Evolutionary conservation across 2,113 vertebrate genomes (phyloP).

Genomic region (Siphamia tubifer): DNA sequence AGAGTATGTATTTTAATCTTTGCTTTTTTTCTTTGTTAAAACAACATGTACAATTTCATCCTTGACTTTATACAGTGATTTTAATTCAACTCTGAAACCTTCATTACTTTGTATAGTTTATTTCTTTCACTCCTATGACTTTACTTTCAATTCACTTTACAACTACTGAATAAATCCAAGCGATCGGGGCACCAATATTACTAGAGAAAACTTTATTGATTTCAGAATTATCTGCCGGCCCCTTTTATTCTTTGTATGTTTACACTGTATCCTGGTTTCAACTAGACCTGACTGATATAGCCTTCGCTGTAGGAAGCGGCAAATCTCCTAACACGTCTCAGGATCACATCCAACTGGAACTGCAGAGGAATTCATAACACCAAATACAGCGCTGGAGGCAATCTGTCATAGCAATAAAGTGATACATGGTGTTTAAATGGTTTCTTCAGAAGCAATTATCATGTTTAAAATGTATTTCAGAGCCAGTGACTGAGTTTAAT

Average conservation of each 20-base stretch:
- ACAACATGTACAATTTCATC: too few species aligned
- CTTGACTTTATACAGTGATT: too few species aligned
- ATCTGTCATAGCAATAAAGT: slow-evolving; percentile 45
- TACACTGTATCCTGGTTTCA: background rate
- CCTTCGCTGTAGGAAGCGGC: slow-evolving; percentile 8
- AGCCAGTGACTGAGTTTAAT: slow-evolving; percentile 24
- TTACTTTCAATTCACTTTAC: background rate
- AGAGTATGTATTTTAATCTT: too few species aligned
- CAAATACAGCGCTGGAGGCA: slow-evolving; percentile 23
- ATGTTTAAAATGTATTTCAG: slow-evolving; percentile 23
- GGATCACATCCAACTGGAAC: slow-evolving; percentile 21
- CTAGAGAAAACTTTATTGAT: background rate
- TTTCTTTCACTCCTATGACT: too few species aligned
- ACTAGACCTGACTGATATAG: slow-evolving; percentile 4
- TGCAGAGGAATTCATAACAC: slow-evolving; percentile 13
- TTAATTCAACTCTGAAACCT: too few species aligned
- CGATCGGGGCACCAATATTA: background rate
- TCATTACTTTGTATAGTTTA: too few species aligned
- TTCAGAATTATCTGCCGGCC: background rate
- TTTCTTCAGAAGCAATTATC: slow-evolving; percentile 30
- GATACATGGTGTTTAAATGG: slow-evolving; percentile 37
- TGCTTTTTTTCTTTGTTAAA: too few species aligned
- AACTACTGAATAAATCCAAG: background rate
- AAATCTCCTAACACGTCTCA: slow-evolving; percentile 20
- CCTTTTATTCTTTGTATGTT: slow-evolving; percentile 5